Conservation (phyloP, 2,113 vertebrate species). For the Myotis davidii region DNA sequence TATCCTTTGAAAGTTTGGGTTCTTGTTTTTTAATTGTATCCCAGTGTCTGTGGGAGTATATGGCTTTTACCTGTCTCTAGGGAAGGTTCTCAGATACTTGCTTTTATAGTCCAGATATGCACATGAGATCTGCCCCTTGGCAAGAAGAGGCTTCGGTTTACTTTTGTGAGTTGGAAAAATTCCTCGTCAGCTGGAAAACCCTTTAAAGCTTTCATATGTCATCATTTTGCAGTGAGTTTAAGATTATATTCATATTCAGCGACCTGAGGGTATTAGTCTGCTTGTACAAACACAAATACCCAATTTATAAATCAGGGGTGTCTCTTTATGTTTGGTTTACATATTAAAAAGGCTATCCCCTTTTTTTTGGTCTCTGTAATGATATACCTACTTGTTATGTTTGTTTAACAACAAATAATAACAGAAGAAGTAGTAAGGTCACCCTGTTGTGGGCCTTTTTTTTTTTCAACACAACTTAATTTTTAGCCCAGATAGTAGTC, state of each 20-base stretch:
- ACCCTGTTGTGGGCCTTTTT: neutral
- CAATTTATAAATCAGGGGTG: neutral
- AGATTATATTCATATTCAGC: neutral
- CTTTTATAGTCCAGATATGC: neutral
- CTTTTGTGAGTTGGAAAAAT: neutral
- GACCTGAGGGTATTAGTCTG: neutral
- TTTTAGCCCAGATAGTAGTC: neutral
- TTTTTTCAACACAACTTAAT: neutral
- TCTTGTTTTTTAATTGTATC: constrained; percentile 42
- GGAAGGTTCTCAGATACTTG: constrained; percentile 39
- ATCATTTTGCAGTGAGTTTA: neutral
- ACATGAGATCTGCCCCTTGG: constrained; percentile 24
- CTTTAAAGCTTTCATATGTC: neutral
- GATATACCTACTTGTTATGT: neutral
- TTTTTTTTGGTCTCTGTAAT: neutral
- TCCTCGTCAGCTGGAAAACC: neutral
- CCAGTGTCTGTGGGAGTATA: constrained; percentile 22
- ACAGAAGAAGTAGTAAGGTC: neutral
- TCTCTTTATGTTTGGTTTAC: constrained; percentile 5
- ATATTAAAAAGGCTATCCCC: neutral
- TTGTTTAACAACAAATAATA: constrained; percentile 30
- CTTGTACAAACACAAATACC: neutral
- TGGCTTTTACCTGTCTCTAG: neutral
- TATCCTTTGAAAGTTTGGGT: constrained; percentile 91
- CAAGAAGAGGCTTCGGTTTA: neutral